Conservation (phyloP, 35 echinoderm and acorn worm genomes). For the Lytechinus variegatus region DNA sequence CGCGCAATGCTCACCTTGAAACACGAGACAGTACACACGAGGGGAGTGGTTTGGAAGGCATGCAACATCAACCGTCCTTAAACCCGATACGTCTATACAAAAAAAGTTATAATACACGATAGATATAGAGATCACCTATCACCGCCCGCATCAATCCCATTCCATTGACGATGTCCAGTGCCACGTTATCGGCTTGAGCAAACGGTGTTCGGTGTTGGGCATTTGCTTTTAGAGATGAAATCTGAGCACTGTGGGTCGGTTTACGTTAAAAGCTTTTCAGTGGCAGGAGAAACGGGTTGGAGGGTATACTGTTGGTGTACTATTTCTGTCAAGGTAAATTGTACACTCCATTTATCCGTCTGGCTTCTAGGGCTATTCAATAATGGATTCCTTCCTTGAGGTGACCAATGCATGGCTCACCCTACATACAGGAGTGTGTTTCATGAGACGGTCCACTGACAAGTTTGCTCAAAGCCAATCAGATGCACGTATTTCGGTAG, state of each 20-base stretch:
- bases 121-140: neutral
- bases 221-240: neutral
- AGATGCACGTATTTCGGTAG: too few species aligned
- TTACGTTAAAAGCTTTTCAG: neutral
- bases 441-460: too few species aligned
- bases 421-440: too few species aligned
- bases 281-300: neutral
- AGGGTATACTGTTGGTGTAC: neutral
- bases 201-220: neutral
- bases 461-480: too few species aligned
- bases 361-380: neutral
- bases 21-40: neutral
- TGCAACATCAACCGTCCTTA: neutral
- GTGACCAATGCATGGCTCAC: neutral
- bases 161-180: neutral
- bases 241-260: neutral
- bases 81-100: neutral
- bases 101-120: neutral
- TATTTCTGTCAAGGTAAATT: neutral
- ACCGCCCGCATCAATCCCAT: neutral
- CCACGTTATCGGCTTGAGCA: neutral
- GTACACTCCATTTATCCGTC: neutral
- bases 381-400: neutral
- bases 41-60: neutral
- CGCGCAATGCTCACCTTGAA: neutral